Conservation (phyloP, 2,888 invertebrate species). For the Drosophila atripex region DNA sequence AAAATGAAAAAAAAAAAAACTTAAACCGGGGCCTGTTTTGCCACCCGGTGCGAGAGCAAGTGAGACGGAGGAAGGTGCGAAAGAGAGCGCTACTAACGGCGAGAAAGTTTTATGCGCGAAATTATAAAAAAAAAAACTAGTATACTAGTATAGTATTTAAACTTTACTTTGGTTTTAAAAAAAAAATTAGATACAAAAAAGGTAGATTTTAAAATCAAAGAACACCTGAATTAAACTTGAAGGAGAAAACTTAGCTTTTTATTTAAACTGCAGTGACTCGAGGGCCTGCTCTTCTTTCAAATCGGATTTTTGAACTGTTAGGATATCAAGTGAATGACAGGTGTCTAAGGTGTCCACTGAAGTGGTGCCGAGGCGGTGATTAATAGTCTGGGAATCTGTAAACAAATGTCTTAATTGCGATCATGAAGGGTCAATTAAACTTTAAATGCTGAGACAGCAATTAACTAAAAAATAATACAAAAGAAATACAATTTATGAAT, state of each 20-base stretch:
- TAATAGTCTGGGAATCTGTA: slow-evolving; percentile 31
- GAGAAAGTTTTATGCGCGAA: slow-evolving; percentile 42
- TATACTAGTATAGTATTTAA: too few species aligned
- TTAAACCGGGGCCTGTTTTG: slow-evolving; percentile 53
- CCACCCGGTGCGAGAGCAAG: slow-evolving; percentile 12
- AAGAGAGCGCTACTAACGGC: slow-evolving; percentile 5
- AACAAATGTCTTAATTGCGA: slow-evolving; percentile 30
- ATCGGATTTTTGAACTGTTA: slow-evolving; percentile 16
- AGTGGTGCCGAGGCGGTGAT: slow-evolving; percentile 31
- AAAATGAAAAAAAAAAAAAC: slow-evolving; percentile 43
- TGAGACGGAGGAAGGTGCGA: slow-evolving; percentile 1
- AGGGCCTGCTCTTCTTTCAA: slow-evolving; percentile 27
- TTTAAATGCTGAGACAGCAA: slow-evolving; percentile 23
- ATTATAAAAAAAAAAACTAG: slow-evolving; percentile 20
- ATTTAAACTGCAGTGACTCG: slow-evolving; percentile 3
- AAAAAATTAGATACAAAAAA: slow-evolving; percentile 14
- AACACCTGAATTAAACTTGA: slow-evolving; percentile 20
- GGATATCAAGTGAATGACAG: slow-evolving; percentile 10
- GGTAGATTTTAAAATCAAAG: background rate
- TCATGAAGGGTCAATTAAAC: slow-evolving; percentile 22
- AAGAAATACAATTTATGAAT: background rate
- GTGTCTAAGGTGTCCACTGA: slow-evolving; percentile 10
- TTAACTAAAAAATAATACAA: background rate
- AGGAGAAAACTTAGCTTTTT: slow-evolving; percentile 1
- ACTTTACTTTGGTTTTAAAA: slow-evolving; percentile 15